Conservation (phyloP, 2,888 invertebrate genomes). For the Polietes domitor region DNA sequence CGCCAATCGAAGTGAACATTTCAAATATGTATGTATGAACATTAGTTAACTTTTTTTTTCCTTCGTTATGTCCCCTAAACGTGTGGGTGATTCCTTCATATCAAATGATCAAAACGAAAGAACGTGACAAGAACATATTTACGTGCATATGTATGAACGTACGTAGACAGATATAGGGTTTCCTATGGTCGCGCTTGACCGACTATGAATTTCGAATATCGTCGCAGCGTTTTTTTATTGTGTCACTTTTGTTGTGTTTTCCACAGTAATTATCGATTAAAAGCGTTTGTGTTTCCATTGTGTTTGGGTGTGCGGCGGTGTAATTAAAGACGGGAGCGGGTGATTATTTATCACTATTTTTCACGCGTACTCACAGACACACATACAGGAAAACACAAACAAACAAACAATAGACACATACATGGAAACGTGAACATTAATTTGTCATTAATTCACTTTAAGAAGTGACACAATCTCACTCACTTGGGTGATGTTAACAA, state of each 20-base stretch:
- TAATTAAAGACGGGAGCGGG: slow-evolving; percentile 42
- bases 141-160: too few relatives aligned
- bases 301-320: slow-evolving; percentile 7
- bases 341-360: slow-evolving; percentile 53
- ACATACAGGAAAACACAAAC: not conserved
- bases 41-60: too few relatives aligned
- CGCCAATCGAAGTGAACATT: too few relatives aligned
- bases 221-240: not conserved
- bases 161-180: not conserved
- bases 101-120: too few relatives aligned
- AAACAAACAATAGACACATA: not conserved
- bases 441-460: slow-evolving; percentile 2
- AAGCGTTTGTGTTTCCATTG: not conserved
- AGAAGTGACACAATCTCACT: not conserved
- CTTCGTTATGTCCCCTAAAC: too few relatives aligned
- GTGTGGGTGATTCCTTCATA: too few relatives aligned
- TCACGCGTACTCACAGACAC: slow-evolving; percentile 50
- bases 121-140: too few relatives aligned
- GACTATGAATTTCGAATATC: not conserved
- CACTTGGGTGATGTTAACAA: not conserved
- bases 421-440: not conserved
- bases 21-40: too few relatives aligned
- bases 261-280: slow-evolving; percentile 33
- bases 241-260: not conserved
- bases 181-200: not conserved